A percentile compares a stretch with the other conserved stretches of the same genome.
These are phyloP conservation scores for Rhinoderma darwinii DNA, from an alignment of 2,113 vertebrate species.

Conservation along the genomic window DNA sequence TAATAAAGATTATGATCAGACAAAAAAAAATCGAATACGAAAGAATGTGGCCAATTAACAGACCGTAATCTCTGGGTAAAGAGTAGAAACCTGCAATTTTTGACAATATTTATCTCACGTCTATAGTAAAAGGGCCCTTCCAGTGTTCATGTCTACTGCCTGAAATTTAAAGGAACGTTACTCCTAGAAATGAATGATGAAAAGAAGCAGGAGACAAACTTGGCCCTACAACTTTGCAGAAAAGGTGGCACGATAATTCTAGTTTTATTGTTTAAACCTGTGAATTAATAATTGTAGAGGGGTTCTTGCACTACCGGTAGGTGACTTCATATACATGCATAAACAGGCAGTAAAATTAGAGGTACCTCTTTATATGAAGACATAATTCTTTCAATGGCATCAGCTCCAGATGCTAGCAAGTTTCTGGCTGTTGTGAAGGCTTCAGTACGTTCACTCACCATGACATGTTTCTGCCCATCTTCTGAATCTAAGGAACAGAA, in stretches of 20 bases:
- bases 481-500: conserved; percentile 78
- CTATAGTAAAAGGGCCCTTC: neutral
- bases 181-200: too few species aligned
- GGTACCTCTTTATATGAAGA: conserved; percentile 98
- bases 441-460: conserved; percentile 97
- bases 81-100: too few species aligned
- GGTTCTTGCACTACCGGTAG: neutral
- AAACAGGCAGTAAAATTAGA: neutral
- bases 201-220: too few species aligned
- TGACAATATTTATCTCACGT: too few species aligned
- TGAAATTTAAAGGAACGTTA: too few species aligned
- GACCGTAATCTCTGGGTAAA: too few species aligned
- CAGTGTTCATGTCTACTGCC: neutral
- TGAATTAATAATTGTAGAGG: neutral
- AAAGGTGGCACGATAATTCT: too few species aligned
- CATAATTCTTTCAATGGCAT: conserved; percentile 98
- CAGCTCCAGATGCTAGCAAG: conserved; percentile 89
- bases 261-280: neutral
- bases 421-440: conserved; percentile 97
- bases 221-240: too few species aligned
- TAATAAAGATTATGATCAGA: too few species aligned
- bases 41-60: too few species aligned
- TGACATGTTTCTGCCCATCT: conserved; percentile 86
- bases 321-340: neutral
- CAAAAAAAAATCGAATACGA: too few species aligned